Evolutionary conservation across 2,888 invertebrate species (phyloP).

Genomic region (Magallana nippona): DNA sequence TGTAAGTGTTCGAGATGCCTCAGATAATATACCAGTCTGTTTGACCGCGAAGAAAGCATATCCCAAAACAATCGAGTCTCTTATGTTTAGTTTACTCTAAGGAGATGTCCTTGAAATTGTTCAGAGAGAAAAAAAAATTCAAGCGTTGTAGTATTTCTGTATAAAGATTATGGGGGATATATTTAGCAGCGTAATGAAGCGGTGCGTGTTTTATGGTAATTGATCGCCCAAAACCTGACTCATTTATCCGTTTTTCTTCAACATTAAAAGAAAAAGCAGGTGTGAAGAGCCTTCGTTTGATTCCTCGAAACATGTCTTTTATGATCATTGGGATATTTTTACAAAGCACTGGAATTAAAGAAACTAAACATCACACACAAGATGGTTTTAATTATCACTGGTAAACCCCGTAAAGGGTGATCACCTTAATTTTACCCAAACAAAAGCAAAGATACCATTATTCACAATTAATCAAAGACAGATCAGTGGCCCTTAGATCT

Average conservation of each 20-base stretch:
- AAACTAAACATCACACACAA: not conserved
- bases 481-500: not conserved
- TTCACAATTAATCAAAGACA: constrained; percentile 32
- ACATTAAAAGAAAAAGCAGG: constrained; percentile 34
- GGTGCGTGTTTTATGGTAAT: not conserved
- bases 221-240: not conserved
- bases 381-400: constrained; percentile 6
- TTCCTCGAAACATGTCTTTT: constrained; percentile 20
- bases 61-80: too few species aligned
- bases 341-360: not conserved
- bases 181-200: not conserved
- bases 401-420: constrained; percentile 15
- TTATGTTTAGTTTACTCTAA: too few species aligned
- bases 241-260: constrained; percentile 11
- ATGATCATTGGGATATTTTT: constrained; percentile 27
- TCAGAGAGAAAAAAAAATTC: not conserved
- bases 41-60: too few species aligned
- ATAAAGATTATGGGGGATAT: not conserved
- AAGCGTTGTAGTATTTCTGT: not conserved
- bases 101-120: too few species aligned
- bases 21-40: too few species aligned
- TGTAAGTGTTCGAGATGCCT: too few species aligned
- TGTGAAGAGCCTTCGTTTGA: constrained; percentile 9
- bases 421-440: constrained; percentile 1
- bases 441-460: constrained; percentile 7